phyloP scores from a whole-genome alignment of 2,888 invertebrate genomes.

The Silvanus unidentatus region DNA sequence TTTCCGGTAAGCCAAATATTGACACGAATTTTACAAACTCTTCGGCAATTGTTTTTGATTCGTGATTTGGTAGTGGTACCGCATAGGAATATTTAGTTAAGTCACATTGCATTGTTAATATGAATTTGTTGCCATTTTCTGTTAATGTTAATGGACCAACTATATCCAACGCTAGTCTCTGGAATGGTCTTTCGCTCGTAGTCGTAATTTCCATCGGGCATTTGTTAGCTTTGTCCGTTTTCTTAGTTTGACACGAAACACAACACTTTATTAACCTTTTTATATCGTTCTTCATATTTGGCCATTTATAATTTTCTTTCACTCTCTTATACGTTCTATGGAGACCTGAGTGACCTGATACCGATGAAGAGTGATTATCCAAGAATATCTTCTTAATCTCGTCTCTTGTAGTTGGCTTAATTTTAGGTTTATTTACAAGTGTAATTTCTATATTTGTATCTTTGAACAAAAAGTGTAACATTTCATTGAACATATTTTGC shows the following conservation, averaged over 20 bases:
- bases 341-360: constrained; percentile 8
- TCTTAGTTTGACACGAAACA: constrained; percentile 19
- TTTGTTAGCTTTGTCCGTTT: constrained; percentile 17
- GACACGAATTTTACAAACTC: constrained; percentile 22
- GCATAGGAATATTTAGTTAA: constrained; percentile 33
- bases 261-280: neutral
- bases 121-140: constrained; percentile 20
- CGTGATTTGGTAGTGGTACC: constrained; percentile 29
- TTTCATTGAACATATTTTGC: constrained; percentile 4
- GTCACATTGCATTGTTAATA: constrained; percentile 29
- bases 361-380: constrained; percentile 7
- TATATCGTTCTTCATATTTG: neutral
- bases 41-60: constrained; percentile 29
- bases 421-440: constrained; percentile 1
- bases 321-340: constrained; percentile 7
- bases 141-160: constrained; percentile 28
- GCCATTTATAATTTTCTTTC: constrained; percentile 2
- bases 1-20: constrained; percentile 27
- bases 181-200: constrained; percentile 23
- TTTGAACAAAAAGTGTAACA: constrained; percentile 5
- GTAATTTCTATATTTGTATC: constrained; percentile 1
- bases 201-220: constrained; percentile 30
- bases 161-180: constrained; percentile 26
- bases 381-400: constrained; percentile 7
- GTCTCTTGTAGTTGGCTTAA: constrained; percentile 1